Base-by-base conservation (phyloP, 2,888 invertebrate species). In the Athalia cordata region DNA sequence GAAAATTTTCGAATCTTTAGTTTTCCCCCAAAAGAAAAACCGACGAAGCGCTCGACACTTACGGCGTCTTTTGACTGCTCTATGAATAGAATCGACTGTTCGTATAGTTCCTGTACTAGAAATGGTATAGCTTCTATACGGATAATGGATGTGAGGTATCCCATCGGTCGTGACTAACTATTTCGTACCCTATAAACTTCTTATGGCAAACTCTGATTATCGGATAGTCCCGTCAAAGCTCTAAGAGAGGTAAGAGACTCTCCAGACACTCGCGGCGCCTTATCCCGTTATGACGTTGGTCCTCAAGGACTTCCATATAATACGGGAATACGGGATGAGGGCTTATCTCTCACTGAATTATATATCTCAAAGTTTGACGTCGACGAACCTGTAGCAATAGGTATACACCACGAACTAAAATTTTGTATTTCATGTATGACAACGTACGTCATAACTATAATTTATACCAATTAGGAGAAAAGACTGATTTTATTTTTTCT, bases 191-290 rank as follows among this genome's bases (percentile, higher is more conserved):
- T 13, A 43, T 66, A 55, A 11, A 9, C n/a, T 74, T 62, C 77
- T 78, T 80, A 74, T 15, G 47, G 57, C 75, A 80, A 81, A 82
- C 80, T 76, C 78, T 80, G 76, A 77, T 78, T 83, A 84, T 84
- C 82, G 82, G 80, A 76, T 78, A 68, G 29, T 29, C 66, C 77
- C 77, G 80, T 81, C 83, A 67, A 79, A 79, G 65, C 15, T 29
- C 29, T 29, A 29, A 29, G 62, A 74, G 70, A 77, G 66, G 78
- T 52, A 70, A 75, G 77, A 78, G 77, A 59, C 75, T 77, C 70
- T 67, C 77, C 66, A 65, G 79, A 76, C 50, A 61, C 76, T 67
- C 67, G 76, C 67, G 76, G 45, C 74, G 57, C 79, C 65, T 64
- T 75, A 77, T 62, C 78, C 78, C 65, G 52, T 64, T 65, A 55